Evolutionary conservation across 2,888 invertebrate species (phyloP), one percentile per base, ranked within the genome.

Genomic region (Argyresthia goedartella): DNA sequence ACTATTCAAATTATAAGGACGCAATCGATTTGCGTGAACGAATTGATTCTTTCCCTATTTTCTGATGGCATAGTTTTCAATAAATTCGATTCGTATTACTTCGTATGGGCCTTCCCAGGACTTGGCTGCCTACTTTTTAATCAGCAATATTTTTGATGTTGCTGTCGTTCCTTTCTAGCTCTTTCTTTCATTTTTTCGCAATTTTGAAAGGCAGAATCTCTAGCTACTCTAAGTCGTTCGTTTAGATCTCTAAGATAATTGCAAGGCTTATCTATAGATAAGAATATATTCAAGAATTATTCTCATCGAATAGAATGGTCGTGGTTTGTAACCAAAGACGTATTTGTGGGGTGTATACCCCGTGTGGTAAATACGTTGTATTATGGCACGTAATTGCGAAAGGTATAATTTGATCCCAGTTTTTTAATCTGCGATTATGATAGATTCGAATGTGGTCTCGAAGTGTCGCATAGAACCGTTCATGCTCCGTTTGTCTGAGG

Each of bases 381-480:
- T 65, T 67, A 41, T 68, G 66, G 42, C 68, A 67, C n/a, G n/a
- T n/a, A n/a, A n/a, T n/a, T n/a, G n/a, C n/a, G n/a, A n/a, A n/a
- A n/a, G n/a, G n/a, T n/a, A n/a, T n/a, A n/a, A n/a, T n/a, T n/a
- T n/a, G n/a, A n/a, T n/a, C n/a, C n/a, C n/a, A n/a, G n/a, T n/a
- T n/a, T n/a, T n/a, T n/a, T n/a, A n/a, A n/a, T n/a, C n/a, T n/a
- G n/a, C n/a, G n/a, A n/a, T n/a, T n/a, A n/a, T n/a, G n/a, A n/a
- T n/a, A n/a, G n/a, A n/a, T n/a, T n/a, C n/a, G n/a, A n/a, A n/a
- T n/a, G n/a, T n/a, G n/a, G n/a, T n/a, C n/a, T n/a, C n/a, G n/a
- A n/a, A n/a, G n/a, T n/a, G n/a, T n/a, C n/a, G n/a, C 54, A 39
- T 67, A 66, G 47, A 67, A 67, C 33, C 67, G 51, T 60, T 69